Conservation (phyloP, 1,140 invertebrate species). For the Brevipalpus yothersi region DNA sequence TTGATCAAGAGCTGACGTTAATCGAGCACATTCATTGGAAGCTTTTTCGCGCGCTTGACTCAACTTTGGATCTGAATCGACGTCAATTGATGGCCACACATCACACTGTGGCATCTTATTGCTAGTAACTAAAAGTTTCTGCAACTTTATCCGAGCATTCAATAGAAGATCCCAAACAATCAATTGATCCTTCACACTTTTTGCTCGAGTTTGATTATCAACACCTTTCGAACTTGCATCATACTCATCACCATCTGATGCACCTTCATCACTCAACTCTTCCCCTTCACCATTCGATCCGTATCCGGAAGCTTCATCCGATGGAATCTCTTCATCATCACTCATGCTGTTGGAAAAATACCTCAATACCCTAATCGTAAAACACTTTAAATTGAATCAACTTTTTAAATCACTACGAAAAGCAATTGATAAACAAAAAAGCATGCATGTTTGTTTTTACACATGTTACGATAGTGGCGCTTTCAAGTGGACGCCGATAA, state of each 20-base stretch:
- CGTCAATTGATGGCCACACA: constrained; percentile 17
- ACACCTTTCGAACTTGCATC: background rate
- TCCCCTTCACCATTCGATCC: background rate
- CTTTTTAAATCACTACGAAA: background rate
- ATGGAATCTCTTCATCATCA: background rate
- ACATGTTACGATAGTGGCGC: too few species aligned
- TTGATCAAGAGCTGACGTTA: too few species aligned
- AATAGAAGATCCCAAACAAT: constrained; percentile 51
- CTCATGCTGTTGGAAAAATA: background rate
- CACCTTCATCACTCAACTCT: background rate
- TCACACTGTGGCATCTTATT: constrained; percentile 48
- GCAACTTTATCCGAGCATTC: constrained; percentile 55
- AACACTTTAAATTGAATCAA: background rate
- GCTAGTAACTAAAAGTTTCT: constrained; percentile 40
- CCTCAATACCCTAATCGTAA: background rate
- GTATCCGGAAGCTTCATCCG: background rate
- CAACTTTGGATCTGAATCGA: background rate
- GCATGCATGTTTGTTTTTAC: too few species aligned
- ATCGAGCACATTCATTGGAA: too few species aligned
- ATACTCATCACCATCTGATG: background rate
- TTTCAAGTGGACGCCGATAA: too few species aligned
- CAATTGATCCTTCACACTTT: constrained; percentile 36
- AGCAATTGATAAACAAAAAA: too few species aligned
- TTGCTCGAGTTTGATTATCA: background rate
- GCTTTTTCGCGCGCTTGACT: too few species aligned